Evolutionary conservation across 2,113 vertebrate genomes (phyloP).

Genomic region (Holacanthus passer): DNA sequence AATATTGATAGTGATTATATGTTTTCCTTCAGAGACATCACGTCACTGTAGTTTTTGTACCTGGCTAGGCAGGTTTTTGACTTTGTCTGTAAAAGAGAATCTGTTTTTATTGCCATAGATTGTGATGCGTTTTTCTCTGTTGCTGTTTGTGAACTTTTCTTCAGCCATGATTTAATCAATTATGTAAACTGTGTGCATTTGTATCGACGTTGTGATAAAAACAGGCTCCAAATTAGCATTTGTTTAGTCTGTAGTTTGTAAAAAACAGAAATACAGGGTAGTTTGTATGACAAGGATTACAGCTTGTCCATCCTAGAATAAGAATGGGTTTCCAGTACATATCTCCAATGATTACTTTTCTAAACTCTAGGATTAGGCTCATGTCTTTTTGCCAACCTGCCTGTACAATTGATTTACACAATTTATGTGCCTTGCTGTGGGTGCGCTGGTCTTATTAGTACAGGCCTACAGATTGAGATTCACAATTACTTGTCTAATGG

Average conservation of each 20-base stretch:
- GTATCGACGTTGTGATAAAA: conserved; percentile 8
- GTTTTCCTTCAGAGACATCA: conserved; percentile 29
- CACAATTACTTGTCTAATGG: conserved; percentile 43
- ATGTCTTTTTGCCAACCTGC: neutral
- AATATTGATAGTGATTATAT: conserved; percentile 20
- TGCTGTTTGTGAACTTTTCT: conserved; percentile 20
- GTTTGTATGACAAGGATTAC: neutral
- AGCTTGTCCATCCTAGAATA: neutral
- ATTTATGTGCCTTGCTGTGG: conserved; percentile 64
- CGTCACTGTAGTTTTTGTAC: conserved; percentile 42
- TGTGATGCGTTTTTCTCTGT: conserved; percentile 45
- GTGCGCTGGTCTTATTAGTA: conserved; percentile 67
- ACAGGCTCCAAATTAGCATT: neutral
- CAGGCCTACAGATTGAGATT: conserved; percentile 50
- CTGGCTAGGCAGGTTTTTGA: conserved; percentile 28
- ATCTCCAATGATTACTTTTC: neutral
- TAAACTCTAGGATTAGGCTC: conserved; percentile 3
- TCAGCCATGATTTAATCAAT: neutral
- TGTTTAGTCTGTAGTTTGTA: conserved; percentile 17
- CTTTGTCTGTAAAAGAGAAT: conserved; percentile 26
- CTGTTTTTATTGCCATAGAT: conserved; percentile 20
- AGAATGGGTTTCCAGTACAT: conserved; percentile 8
- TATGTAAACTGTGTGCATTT: conserved; percentile 26
- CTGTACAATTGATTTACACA: conserved; percentile 19
- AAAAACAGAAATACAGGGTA: conserved; percentile 1